Percentiles rank a stretch among this genome's conserved stretches.
Evolutionary conservation across 2,888 invertebrate species (phyloP).

Genomic region (Idaea aversata): DNA sequence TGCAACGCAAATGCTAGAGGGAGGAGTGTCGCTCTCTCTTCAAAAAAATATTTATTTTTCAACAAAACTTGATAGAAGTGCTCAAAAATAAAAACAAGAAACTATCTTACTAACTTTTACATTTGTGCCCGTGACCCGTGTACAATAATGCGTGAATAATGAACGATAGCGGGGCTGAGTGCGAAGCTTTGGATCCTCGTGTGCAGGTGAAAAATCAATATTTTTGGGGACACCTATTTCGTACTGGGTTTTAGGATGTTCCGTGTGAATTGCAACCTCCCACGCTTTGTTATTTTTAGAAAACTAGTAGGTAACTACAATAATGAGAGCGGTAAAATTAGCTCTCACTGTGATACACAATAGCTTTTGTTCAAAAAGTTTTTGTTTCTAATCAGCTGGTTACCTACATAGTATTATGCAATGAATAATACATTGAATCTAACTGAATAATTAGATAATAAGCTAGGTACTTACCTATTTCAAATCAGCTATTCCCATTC

Average conservation of each 20-base stretch:
- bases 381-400: conserved; percentile 14
- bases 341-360: conserved; percentile 17
- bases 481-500: too few relatives aligned
- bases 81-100: conserved; percentile 8
- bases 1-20: not conserved
- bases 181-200: conserved; percentile 89
- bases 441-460: too few relatives aligned
- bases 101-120: conserved; percentile 39
- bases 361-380: conserved; percentile 19
- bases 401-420: conserved; percentile 17
- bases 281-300: not conserved
- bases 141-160: conserved; percentile 63
- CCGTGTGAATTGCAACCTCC: not conserved
- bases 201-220: conserved; percentile 84
- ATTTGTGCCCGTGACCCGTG: conserved; percentile 50
- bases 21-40: not conserved
- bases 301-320: not conserved
- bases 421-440: conserved; percentile 8
- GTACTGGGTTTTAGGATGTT: not conserved
- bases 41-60: conserved; percentile 5
- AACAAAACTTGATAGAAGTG: not conserved
- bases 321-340: conserved; percentile 10
- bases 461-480: too few relatives aligned
- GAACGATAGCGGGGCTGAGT: conserved; percentile 81
- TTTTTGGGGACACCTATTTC: conserved; percentile 38